A percentile compares a stretch with the other conserved stretches of the same genome.
These are phyloP conservation scores for Eupithecia pulchellata DNA, from an alignment of 2,888 invertebrate genomes.

Conservation along the genomic window DNA sequence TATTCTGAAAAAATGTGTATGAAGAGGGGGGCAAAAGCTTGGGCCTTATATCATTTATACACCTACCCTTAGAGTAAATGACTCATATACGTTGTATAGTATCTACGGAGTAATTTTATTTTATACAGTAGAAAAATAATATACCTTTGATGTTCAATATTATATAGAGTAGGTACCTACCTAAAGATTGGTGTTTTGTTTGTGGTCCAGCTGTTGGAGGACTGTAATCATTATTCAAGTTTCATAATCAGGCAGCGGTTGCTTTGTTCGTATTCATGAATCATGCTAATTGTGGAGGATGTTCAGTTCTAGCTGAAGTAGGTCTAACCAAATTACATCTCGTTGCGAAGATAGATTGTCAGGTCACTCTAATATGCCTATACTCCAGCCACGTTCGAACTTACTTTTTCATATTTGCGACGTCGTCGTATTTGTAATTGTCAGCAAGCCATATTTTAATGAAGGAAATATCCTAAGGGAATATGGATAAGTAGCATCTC, in stretches of 20 bases:
- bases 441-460: neutral
- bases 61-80: neutral
- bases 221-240: constrained; percentile 21
- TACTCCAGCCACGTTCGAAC: neutral
- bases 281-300: constrained; percentile 26
- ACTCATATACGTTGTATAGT: neutral
- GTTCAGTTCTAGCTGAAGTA: constrained; percentile 14
- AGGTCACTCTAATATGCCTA: neutral
- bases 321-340: constrained; percentile 14
- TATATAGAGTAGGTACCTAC: no score
- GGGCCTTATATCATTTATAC: neutral
- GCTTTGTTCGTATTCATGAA: constrained; percentile 33
- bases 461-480: neutral
- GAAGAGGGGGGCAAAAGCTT: neutral
- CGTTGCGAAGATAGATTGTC: constrained; percentile 9
- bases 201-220: constrained; percentile 8
- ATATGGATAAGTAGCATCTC: no score
- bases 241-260: constrained; percentile 34
- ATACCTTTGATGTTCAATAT: neutral
- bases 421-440: no score
- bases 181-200: neutral
- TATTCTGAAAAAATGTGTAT: neutral
- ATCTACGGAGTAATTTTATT: no score
- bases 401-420: no score
- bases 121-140: no score